Evolutionary conservation across 2,888 invertebrate species (phyloP).

Genomic region (Ptychoptera contaminata): DNA sequence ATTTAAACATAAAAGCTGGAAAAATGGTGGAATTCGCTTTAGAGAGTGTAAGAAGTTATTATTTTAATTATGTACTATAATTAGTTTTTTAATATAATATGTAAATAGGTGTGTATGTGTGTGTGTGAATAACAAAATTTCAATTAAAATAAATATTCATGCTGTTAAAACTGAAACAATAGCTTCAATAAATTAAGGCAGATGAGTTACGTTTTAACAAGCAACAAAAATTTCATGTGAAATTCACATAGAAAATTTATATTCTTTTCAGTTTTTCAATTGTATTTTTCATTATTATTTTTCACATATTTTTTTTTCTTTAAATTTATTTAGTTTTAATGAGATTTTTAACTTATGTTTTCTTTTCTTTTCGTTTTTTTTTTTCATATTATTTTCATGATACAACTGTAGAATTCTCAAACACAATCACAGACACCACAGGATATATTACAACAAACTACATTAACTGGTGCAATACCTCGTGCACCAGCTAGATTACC

Average conservation of each 20-base stretch:
- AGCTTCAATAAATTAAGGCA: too few species aligned
- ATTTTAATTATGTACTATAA: not conserved
- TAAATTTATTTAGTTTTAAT: not conserved
- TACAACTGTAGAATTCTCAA: constrained; percentile 12
- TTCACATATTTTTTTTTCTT: not conserved
- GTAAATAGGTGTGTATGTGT: not conserved
- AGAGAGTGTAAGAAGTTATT: constrained; percentile 20
- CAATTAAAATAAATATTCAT: too few species aligned
- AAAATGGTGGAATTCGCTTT: constrained; percentile 25
- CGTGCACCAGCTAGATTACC: constrained; percentile 32
- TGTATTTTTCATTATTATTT: not conserved
- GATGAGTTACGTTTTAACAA: too few species aligned
- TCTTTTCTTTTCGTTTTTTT: too few species aligned
- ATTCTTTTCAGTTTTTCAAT: too few species aligned
- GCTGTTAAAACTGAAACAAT: too few species aligned
- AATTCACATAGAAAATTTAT: too few species aligned
- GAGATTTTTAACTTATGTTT: not conserved
- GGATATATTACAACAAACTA: constrained; percentile 13
- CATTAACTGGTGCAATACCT: constrained; percentile 17
- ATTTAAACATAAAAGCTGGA: not conserved
- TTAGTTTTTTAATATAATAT: not conserved
- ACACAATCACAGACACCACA: constrained; percentile 17
- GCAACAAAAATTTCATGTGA: too few species aligned
- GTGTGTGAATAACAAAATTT: too few species aligned
- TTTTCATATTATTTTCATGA: not conserved